These are phyloP conservation scores for Sipha flava DNA, from an alignment of 1,140 invertebrate species.

Conservation along the genomic window DNA sequence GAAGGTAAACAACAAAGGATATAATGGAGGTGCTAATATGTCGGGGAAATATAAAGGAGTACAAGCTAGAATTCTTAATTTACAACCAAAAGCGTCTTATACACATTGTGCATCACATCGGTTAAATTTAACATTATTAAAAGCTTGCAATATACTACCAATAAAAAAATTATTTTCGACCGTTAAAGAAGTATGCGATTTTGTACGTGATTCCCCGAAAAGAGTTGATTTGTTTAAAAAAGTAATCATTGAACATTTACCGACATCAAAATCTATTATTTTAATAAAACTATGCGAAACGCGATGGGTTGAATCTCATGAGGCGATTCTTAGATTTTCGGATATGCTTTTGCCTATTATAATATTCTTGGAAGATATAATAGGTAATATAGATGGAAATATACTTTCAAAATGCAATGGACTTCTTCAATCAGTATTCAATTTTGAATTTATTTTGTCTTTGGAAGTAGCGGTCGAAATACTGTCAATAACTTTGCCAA, in stretches of 20 bases:
- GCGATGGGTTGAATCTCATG: too few relatives aligned
- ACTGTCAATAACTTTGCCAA: background rate
- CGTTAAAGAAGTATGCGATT: background rate
- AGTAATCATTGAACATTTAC: background rate
- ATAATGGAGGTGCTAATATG: background rate
- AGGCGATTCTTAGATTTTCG: too few relatives aligned
- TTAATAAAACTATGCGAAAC: background rate
- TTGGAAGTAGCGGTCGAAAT: too few relatives aligned
- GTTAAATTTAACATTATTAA: background rate
- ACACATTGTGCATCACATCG: background rate
- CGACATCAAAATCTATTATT: background rate
- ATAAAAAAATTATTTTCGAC: background rate
- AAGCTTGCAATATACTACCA: background rate
- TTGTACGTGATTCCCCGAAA: background rate
- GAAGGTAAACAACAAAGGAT: background rate
- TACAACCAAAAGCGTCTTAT: background rate
- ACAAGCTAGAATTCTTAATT: background rate
- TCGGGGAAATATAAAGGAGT: background rate
- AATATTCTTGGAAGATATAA: background rate
- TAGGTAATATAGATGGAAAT: background rate
- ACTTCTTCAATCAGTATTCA: too few relatives aligned
- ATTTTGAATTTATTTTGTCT: too few relatives aligned
- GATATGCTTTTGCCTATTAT: background rate
- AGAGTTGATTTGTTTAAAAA: background rate
- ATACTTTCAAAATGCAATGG: background rate